A percentile compares a stretch with the other conserved stretches of the same genome.
Conservation (phyloP, 1,140 invertebrate species). For the Formica selysi region DNA sequence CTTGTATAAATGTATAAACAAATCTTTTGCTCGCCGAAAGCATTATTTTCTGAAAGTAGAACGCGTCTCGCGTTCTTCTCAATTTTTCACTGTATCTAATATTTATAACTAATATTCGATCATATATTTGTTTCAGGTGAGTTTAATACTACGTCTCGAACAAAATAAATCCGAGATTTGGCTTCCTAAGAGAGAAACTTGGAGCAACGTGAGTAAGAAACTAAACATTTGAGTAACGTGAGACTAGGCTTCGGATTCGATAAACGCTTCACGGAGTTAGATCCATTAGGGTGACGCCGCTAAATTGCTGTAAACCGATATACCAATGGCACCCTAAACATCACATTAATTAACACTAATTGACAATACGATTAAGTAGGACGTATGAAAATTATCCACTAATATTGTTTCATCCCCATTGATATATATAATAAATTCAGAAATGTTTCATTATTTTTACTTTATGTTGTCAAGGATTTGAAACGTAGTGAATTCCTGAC, state of each 20-base stretch:
- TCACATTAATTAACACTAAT: slow-evolving; percentile 64
- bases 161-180: slow-evolving; percentile 40
- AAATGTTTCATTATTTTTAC: background rate
- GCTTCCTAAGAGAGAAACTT: slow-evolving; percentile 25
- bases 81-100: background rate
- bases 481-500: background rate
- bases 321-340: slow-evolving; percentile 30
- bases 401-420: slow-evolving; percentile 8
- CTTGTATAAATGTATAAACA: background rate
- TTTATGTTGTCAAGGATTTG: background rate
- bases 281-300: slow-evolving; percentile 65
- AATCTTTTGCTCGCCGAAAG: background rate
- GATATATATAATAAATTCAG: background rate
- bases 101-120: background rate
- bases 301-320: slow-evolving; percentile 63
- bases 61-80: background rate
- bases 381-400: slow-evolving; percentile 1
- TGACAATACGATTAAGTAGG: slow-evolving; percentile 53
- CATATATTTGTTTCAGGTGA: slow-evolving; percentile 42
- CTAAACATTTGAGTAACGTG: slow-evolving; percentile 66
- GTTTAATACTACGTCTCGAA: background rate
- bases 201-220: slow-evolving; percentile 63
- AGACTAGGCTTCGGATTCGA: slow-evolving; percentile 53
- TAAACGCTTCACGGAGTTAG: slow-evolving; percentile 64
- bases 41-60: background rate